Conservation (phyloP, 1,140 invertebrate species). For the Agrilus planipennis region DNA sequence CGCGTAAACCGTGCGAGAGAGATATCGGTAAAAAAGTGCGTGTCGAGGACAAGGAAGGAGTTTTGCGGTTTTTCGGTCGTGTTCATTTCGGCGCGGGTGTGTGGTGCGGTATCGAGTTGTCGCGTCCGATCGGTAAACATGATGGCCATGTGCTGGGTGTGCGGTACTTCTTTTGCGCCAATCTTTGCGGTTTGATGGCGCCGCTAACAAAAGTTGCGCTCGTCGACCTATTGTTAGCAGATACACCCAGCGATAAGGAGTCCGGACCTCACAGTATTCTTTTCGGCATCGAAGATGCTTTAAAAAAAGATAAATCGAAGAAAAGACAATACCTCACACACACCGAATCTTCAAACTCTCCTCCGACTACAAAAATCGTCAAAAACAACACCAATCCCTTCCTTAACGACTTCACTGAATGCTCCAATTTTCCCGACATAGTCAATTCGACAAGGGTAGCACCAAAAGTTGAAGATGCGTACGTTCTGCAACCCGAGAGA, state of each 20-base stretch:
- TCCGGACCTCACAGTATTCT: conserved; percentile 44
- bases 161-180: conserved; percentile 40
- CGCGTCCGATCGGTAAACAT: conserved; percentile 45
- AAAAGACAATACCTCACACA: no score
- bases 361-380: no score
- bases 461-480: not conserved
- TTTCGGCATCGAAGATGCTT: conserved; percentile 36
- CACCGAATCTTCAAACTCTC: no score
- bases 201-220: conserved; percentile 35
- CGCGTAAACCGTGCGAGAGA: no score
- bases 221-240: conserved; percentile 8
- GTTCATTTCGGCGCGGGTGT: conserved; percentile 44
- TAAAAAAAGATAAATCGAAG: no score
- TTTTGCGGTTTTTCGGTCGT: conserved; percentile 43
- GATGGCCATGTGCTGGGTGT: conserved; percentile 48
- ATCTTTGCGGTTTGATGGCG: conserved; percentile 39
- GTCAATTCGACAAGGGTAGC: conserved; percentile 1
- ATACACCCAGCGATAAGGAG: conserved; percentile 25
- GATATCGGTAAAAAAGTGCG: conserved; percentile 42
- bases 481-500: not conserved
- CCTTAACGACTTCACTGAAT: no score
- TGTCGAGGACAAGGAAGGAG: conserved; percentile 38
- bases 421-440: conserved; percentile 5
- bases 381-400: no score
- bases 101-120: conserved; percentile 53